Evolutionary conservation across 2,113 vertebrate species (phyloP).

Genomic region (Limanda limanda): DNA sequence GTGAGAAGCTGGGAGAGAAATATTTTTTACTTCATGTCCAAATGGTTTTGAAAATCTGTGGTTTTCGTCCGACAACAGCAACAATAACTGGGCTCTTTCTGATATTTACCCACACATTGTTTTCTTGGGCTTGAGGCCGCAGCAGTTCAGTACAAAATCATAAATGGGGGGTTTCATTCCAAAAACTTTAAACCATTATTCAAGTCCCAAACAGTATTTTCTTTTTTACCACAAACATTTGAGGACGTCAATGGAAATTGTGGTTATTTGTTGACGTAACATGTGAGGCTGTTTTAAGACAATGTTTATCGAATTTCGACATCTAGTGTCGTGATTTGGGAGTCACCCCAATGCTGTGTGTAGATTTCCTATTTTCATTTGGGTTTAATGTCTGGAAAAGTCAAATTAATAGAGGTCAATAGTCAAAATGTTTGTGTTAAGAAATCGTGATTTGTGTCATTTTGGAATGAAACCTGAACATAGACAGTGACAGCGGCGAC

Average conservation of each 20-base stretch:
- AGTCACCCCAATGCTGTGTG: too few relatives aligned
- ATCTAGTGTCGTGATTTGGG: not conserved
- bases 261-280: not conserved
- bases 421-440: too few relatives aligned
- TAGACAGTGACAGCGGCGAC: constrained; percentile 13
- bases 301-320: not conserved
- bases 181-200: constrained; percentile 10
- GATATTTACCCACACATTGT: constrained; percentile 28
- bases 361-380: too few relatives aligned
- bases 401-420: too few relatives aligned
- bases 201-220: not conserved
- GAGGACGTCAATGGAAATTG: constrained; percentile 2
- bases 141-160: constrained; percentile 13
- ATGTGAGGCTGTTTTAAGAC: not conserved
- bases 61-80: constrained; percentile 34
- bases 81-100: constrained; percentile 14
- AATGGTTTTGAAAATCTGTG: not conserved
- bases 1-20: too few relatives aligned
- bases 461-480: constrained; percentile 39
- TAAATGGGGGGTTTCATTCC: constrained; percentile 45
- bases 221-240: constrained; percentile 17
- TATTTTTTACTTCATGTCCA: too few relatives aligned
- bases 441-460: not conserved
- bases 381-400: too few relatives aligned
- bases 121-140: not conserved